Base-by-base conservation (phyloP, 92 coral and sea anemone genomes). In the Palythoa heliodiscus region DNA sequence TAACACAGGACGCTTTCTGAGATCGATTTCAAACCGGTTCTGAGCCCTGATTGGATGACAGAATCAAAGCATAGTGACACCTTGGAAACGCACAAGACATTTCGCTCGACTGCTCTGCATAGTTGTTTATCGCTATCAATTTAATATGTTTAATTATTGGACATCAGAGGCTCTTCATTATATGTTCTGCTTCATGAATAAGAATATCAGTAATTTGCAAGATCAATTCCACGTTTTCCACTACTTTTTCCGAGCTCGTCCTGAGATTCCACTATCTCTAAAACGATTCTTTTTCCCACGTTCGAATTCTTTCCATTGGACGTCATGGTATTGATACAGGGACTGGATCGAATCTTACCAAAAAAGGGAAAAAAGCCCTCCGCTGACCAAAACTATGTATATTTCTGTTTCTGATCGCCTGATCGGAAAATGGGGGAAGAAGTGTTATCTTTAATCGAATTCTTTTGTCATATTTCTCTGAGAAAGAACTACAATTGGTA, bases 1-100 rank as follows among this genome's bases (percentile, higher is more conserved):
- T 29, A 53, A 76, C 81, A 76, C 81, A 76, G 66, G 81, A 76
- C 81, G 81, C 81, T 76, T 25, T 25, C 81, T 19, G 17, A 52
- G 67, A 25, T 76, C 81, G 68, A 54, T 24, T 76, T 76, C 81
- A 76, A 76, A 76, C 66, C 47, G 4, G 22, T 53, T 76, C 81
- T 15, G 47, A 23, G 50, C 40, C 13, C 81, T 53, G 81, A 76
- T 76, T 76, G 81, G 81, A 52, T 76, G 29, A 76, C 4, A 24
- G 47, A 24, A 54, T 52, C 66, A 76, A 54, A 54, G 48, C 48
- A n/a, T 54, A 24, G 37, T 69, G 13, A 23, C 68, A 13, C 81
- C 81, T 52, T 52, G 81, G 81, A 76, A 76, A 76, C 81, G 73
- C 19, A 17, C 13, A 12, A 14, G 63, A 52, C 55, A 53, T 67